Conservation (phyloP, 2,888 invertebrate species). For the Liodrosophila aerea region DNA sequence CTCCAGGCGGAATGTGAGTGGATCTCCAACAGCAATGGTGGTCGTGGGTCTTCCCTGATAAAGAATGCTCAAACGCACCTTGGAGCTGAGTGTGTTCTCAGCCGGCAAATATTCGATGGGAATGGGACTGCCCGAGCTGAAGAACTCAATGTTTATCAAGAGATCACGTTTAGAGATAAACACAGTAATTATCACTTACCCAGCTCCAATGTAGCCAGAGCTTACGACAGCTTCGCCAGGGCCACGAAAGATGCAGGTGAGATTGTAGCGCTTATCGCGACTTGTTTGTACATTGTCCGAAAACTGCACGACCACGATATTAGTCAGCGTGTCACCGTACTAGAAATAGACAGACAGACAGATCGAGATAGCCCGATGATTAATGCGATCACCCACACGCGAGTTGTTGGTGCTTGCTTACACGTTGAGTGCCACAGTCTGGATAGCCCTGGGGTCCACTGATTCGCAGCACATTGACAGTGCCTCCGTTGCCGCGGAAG, state of each 20-base stretch:
- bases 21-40: constrained; percentile 96
- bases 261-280: constrained; percentile 93
- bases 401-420: constrained; percentile 71
- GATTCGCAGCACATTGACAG: constrained; percentile 91
- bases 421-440: constrained; percentile 94
- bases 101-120: constrained; percentile 96
- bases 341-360: constrained; percentile 70
- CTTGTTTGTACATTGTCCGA: constrained; percentile 96
- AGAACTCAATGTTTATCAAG: background rate
- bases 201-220: constrained; percentile 95
- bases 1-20: constrained; percentile 93
- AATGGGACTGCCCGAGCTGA: constrained; percentile 94
- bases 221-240: constrained; percentile 96
- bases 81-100: constrained; percentile 94
- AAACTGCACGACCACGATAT: constrained; percentile 96
- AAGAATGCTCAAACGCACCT: constrained; percentile 91
- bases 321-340: constrained; percentile 96
- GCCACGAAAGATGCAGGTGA: constrained; percentile 95
- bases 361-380: constrained; percentile 14
- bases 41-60: constrained; percentile 96
- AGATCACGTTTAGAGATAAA: no score
- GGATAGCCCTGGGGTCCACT: constrained; percentile 96
- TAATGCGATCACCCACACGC: constrained; percentile 9
- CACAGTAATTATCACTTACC: constrained; percentile 83
- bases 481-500: constrained; percentile 94